Base-by-base conservation (phyloP, 2,888 invertebrate species). In the Lathronympha strigana region DNA sequence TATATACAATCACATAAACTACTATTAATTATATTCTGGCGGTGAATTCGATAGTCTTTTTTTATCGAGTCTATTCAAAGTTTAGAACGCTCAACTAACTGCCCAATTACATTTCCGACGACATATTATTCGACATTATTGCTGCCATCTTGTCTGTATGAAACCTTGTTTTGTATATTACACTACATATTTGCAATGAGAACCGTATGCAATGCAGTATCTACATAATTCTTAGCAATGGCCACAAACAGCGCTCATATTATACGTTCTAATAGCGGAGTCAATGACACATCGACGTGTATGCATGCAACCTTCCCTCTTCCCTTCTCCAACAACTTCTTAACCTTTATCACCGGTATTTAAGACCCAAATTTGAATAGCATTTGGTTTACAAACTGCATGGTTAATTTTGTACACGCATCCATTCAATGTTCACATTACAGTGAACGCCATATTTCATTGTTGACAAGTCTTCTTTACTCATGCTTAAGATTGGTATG, bases 371-470 rank as follows among this genome's bases (percentile, higher is more conserved):
- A 71, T 76, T 76, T 58, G 67, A 67, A 66, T 63, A 51, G 17
- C 58, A 51, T 61, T 63, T 4, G 19, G 19, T 67, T 70, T 62
- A 38, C 58, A 49, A 69, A 61, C 66, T 69, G 75, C 63, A 75
- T 69, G 64, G 62, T 68, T 72, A 73, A 67, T 68, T 73, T 78
- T 78, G 82, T 73, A 72, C 76, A 74, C 71, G 72, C 76, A 77
- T 79, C 82, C 81, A 87, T 87, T 86, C 81, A 86, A 78, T 82
- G 81, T 78, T 84, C 86, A 86, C 81, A 83, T 86, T 84, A 84
- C 81, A 84, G 82, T 81, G 84, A 81, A 80, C 79, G 78, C 78
- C 82, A 82, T 84, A 79, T 80, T 80, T 85, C 81, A 85, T 84
- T 87, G 85, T 86, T 83, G 85, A 84, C 81, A 85, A 76, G 80